Evolutionary conservation across 2,113 vertebrate genomes (phyloP), one percentile per base, ranked within the genome.

Genomic region (Onychorhynchus coronatus): DNA sequence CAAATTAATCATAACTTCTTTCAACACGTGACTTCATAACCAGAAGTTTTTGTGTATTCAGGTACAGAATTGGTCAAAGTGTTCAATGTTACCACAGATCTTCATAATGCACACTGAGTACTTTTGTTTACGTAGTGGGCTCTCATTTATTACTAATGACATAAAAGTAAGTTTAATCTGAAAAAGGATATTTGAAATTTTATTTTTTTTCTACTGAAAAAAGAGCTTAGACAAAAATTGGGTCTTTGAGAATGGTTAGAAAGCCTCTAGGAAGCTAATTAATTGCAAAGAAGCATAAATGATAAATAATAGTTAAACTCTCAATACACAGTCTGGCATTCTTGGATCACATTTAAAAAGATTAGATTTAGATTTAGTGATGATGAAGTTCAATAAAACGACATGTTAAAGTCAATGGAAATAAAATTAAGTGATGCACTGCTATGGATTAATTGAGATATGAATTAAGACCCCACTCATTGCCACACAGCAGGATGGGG

Each of bases 251-350:
- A 27, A 35, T 27, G 75, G 12, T 65, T 90, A 68, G 53, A 86
- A 71, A 94, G 12, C 8, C 39, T 93, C 30, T 84, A 84, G 91
- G 78, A 96, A 92, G 76, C 17, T 66, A 85, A 96, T 86, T 86
- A 95, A 73, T 76, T 91, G 37, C 5, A 94, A 53, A 84, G 31
- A 89, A 90, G 7, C 14, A 3, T 74, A 86, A 81, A 71, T 67
- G 4, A 41, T 59, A 91, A 84, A 85, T 92, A 92, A 89, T 68
- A 93, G 67, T 91, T 91, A 95, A 88, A 62, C 39, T 86, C 85
- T 93, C 42, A 72, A 22, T 88, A 90, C 39, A 86, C 37, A 88
- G 49, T 21, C 12, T 82, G 14, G 4, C 24, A 71, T 76, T 85
- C 71, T 47, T 31, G 23, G 58, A 65, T 37, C 14, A 86, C 19